phyloP scores from a whole-genome alignment of 2,113 vertebrate species.

The Leptodactylus fuscus region DNA sequence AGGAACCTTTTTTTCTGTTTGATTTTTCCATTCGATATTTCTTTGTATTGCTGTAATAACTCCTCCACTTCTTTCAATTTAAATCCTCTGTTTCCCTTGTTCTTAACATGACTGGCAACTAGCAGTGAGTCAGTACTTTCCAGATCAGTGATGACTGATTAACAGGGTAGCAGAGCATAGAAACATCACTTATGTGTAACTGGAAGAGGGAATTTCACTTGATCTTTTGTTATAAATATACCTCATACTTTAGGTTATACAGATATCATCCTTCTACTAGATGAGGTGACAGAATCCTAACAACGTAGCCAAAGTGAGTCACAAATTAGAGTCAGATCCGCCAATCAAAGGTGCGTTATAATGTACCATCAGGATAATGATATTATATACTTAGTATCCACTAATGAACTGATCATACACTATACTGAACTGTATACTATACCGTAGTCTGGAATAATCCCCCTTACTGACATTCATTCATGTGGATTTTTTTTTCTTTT shows the following conservation, averaged over 20 bases:
- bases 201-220: background rate
- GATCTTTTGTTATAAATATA: constrained; percentile 21
- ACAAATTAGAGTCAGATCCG: background rate
- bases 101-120: constrained; percentile 29
- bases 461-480: background rate
- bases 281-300: background rate
- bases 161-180: background rate
- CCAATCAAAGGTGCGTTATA: background rate
- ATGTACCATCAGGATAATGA: background rate
- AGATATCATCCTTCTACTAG: background rate
- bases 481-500: no score
- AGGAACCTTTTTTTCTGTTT: background rate
- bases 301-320: background rate
- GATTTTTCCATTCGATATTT: background rate
- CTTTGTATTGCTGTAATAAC: background rate
- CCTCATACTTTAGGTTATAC: background rate
- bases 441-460: background rate
- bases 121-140: constrained; percentile 17
- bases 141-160: constrained; percentile 33
- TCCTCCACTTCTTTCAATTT: background rate
- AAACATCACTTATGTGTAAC: constrained; percentile 15
- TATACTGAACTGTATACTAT: background rate
- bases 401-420: background rate
- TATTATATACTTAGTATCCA: background rate
- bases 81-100: constrained; percentile 1